These are phyloP conservation scores for Pseudochirops corinnae DNA, from an alignment of 2,797 vertebrate genomes.

Conservation along the genomic window DNA sequence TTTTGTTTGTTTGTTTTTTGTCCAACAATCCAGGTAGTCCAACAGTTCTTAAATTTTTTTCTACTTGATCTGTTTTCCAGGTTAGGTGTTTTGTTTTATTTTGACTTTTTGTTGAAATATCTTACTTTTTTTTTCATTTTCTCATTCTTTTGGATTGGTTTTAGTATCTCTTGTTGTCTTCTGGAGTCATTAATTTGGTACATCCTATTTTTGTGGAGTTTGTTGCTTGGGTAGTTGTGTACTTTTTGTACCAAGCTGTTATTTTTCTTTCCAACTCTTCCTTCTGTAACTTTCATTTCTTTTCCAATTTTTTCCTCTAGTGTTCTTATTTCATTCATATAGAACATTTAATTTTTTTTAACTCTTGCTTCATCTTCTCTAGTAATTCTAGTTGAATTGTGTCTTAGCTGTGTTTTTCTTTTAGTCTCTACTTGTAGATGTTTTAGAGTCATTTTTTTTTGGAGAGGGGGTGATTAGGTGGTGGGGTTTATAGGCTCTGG, in stretches of 20 bases:
- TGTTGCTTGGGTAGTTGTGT: background rate
- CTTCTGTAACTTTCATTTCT: background rate
- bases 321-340: background rate
- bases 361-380: background rate
- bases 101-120: background rate
- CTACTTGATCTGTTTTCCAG: background rate
- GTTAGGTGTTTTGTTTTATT: background rate
- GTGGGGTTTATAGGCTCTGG: no score
- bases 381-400: background rate
- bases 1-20: background rate
- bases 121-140: background rate
- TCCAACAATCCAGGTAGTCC: background rate
- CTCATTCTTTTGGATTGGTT: background rate
- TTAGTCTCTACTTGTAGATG: background rate
- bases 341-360: background rate
- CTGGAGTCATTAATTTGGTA: background rate
- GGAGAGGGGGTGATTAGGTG: no score
- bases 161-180: background rate
- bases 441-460: background rate
- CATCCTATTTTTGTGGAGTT: background rate
- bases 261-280: background rate
- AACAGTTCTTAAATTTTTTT: background rate
- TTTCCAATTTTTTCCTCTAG: background rate
- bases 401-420: background rate
- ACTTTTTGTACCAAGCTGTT: background rate